Evolutionary conservation across 2,113 vertebrate genomes (phyloP).

Genomic region (Sterna hirundo): DNA sequence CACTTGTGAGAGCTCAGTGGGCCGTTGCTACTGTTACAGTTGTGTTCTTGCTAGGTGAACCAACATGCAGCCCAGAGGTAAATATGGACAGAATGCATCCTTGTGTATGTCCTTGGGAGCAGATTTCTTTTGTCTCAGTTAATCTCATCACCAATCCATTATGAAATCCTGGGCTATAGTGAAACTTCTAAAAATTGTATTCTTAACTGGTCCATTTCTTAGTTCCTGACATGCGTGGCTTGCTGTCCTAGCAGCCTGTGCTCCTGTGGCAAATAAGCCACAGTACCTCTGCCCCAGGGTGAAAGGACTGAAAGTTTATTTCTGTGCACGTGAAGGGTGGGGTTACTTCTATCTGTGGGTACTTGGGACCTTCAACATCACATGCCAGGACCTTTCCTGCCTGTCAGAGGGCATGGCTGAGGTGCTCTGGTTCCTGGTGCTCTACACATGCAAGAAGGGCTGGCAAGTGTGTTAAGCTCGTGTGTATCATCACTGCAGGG

Average conservation of each 20-base stretch:
- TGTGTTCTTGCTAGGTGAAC: neutral
- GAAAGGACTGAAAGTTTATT: neutral
- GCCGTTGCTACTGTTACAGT: neutral
- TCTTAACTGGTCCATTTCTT: neutral
- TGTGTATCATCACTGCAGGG: neutral
- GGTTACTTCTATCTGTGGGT: neutral
- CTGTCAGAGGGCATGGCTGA: neutral
- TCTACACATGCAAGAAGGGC: neutral
- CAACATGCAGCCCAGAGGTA: neutral
- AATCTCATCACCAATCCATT: neutral
- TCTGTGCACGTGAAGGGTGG: accelerated
- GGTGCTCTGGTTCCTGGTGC: neutral
- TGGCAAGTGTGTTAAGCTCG: neutral
- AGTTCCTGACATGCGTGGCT: neutral
- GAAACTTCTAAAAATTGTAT: neutral
- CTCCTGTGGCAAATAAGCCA: neutral
- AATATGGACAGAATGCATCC: neutral
- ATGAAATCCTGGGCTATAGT: neutral
- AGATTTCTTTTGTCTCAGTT: neutral
- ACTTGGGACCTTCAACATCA: neutral
- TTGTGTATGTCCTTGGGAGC: neutral
- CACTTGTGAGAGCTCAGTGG: neutral
- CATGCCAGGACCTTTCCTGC: neutral
- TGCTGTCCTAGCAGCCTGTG: neutral
- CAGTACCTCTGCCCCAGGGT: neutral